phyloP scores from a whole-genome alignment of 1,140 invertebrate species.

The Gonioctena quinquepunctata region DNA sequence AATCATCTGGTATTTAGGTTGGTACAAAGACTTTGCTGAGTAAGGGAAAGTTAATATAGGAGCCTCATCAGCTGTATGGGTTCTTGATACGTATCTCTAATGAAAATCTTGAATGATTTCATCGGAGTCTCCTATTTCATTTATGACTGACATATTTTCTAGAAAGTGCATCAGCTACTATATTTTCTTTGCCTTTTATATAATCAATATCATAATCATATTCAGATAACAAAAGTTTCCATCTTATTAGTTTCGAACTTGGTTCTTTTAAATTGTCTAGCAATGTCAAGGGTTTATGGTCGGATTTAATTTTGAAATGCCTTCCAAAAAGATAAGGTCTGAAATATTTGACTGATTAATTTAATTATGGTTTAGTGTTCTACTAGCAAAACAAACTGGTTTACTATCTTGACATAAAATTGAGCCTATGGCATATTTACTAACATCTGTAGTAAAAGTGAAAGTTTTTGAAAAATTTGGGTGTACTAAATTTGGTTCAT shows the following conservation, averaged over 20 bases:
- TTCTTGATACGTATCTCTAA: no score
- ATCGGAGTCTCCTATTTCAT: not conserved
- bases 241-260: slow-evolving; percentile 50
- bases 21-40: no score
- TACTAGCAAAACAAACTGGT: not conserved
- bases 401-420: not conserved
- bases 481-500: not conserved
- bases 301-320: slow-evolving; percentile 56
- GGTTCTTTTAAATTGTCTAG: slow-evolving; percentile 50
- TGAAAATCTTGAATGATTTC: slow-evolving; percentile 2
- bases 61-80: no score
- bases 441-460: not conserved
- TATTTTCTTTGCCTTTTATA: no score
- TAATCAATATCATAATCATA: slow-evolving; percentile 27
- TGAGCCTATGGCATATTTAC: not conserved
- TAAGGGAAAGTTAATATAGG: no score
- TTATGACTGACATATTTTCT: slow-evolving; percentile 9
- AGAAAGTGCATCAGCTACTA: slow-evolving; percentile 38
- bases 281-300: slow-evolving; percentile 57
- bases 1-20: no score
- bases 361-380: not conserved
- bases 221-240: slow-evolving; percentile 38
- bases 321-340: not conserved
- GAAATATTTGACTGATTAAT: not conserved
- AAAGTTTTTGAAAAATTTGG: not conserved